phyloP scores from a whole-genome alignment of 2,113 vertebrate genomes.

The Holacanthus passer region DNA sequence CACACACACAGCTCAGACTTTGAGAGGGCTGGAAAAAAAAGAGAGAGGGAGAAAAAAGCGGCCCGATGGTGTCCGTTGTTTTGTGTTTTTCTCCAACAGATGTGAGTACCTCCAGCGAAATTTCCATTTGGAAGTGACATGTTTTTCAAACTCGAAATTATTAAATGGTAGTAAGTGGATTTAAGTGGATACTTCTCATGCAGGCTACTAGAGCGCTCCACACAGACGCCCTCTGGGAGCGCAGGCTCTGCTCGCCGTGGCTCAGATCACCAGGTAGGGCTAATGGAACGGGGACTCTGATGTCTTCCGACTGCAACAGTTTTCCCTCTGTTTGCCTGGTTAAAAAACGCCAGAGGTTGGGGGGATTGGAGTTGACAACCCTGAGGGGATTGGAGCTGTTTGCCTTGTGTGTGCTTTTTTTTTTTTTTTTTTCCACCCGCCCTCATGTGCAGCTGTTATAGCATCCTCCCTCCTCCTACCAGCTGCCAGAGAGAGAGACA shows the following conservation, averaged over 20 bases:
- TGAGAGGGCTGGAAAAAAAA: conserved; percentile 41
- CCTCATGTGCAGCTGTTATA: conserved; percentile 88
- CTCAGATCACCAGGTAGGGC: conserved; percentile 56
- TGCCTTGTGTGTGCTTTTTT: conserved; percentile 76
- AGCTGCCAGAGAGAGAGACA: conserved; percentile 84
- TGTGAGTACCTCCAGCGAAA: conserved; percentile 68
- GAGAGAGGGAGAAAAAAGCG: neutral
- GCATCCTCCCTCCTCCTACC: conserved; percentile 82
- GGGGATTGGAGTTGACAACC: conserved; percentile 83
- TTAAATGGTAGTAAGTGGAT: conserved; percentile 65
- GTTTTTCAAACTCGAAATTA: conserved; percentile 69
- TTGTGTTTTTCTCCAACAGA: conserved; percentile 61
- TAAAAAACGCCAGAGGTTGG: conserved; percentile 79
- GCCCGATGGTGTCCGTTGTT: conserved; percentile 58
- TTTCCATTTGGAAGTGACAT: conserved; percentile 72
- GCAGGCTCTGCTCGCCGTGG: conserved; percentile 22
- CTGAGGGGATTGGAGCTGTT: conserved; percentile 83
- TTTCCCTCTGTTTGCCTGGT: conserved; percentile 82
- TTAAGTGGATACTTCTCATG: conserved; percentile 64
- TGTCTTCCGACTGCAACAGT: conserved; percentile 82
- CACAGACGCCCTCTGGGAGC: conserved; percentile 39
- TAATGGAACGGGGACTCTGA: conserved; percentile 63
- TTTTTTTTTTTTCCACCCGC: conserved; percentile 74
- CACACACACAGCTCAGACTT: conserved; percentile 60
- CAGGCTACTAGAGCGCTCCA: conserved; percentile 25